Percentiles rank a stretch among this genome's conserved stretches.
Conservation (phyloP, 2,113 vertebrate genomes). For the Nannobrachium achirus region DNA sequence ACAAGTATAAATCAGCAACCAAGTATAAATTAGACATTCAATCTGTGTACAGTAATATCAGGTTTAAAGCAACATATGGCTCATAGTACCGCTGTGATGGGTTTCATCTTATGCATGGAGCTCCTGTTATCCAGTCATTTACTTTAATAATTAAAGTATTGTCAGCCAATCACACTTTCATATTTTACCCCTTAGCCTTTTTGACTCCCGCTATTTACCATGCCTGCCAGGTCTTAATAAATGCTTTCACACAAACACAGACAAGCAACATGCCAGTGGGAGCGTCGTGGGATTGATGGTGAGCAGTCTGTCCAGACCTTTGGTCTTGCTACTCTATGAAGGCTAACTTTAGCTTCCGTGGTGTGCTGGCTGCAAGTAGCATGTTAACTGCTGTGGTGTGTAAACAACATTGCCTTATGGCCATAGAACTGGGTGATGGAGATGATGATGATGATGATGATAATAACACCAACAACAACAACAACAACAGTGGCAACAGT, state of each 20-base stretch:
- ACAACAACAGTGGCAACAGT: slow-evolving; percentile 16
- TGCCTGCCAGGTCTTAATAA: slow-evolving; percentile 47
- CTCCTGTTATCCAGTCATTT: slow-evolving; percentile 5
- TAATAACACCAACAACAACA: slow-evolving; percentile 25
- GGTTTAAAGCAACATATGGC: background rate
- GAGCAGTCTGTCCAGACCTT: slow-evolving; percentile 41
- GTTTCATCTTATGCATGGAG: background rate
- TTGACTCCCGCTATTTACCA: slow-evolving; percentile 24
- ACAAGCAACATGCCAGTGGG: slow-evolving; percentile 46
- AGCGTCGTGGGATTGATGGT: slow-evolving; percentile 54
- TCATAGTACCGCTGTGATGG: background rate
- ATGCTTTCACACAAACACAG: slow-evolving; percentile 45
- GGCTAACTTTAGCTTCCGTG: slow-evolving; percentile 23
- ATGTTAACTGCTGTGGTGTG: slow-evolving; percentile 48
- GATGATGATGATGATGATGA: slow-evolving; percentile 6
- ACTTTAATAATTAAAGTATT: slow-evolving; percentile 11
- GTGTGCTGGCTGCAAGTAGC: slow-evolving; percentile 40
- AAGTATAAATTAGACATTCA: background rate
- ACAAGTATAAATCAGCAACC: background rate
- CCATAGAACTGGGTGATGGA: too few species aligned
- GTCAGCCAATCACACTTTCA: background rate
- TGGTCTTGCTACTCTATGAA: slow-evolving; percentile 15
- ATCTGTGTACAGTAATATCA: background rate
- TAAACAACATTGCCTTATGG: slow-evolving; percentile 36
- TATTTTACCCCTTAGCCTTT: slow-evolving; percentile 48